Evolutionary conservation across 2,113 vertebrate genomes (phyloP), one percentile per base, ranked within the genome.

Genomic region (Mobula hypostoma): DNA sequence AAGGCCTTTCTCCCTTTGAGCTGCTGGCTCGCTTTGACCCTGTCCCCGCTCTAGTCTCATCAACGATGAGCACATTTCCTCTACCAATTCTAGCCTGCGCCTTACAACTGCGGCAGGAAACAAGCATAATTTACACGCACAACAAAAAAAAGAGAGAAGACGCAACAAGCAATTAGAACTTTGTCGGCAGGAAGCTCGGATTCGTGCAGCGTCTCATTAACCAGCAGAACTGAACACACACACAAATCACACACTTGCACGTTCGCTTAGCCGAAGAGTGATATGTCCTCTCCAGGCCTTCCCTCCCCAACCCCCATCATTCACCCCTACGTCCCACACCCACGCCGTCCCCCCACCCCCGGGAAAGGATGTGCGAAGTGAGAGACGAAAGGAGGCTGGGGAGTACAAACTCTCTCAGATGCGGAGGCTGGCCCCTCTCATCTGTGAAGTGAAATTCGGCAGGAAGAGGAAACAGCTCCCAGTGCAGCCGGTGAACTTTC

Each of bases 91-190:
- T 66, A 66, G n/a, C 85, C 85, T 66, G 61, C 19, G 85, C 85
- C 61, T 66, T 90, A 90, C 61, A 90, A 90, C 32, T n/a, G 56
- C 27, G 85, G 17, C 29, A 68, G 85, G 85, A 90, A 90, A 19
- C 61, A 90, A 19, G 29, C 61, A 36, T 36, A 88, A 90, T 90
- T 90, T 90, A 12, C 15, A 68, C 36, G 36, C 36, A 36, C 36
- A 36, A n/a, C n/a, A 88, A 85, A 36, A 48, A 48, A 48, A 48
- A 48, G 3, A 2, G 3, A 48, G 48, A 90, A 90, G 61, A 90
- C 85, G 32, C 85, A 88, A 88, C 58, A 90, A 90, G 61, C 85
- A 90, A 61, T 90, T 90, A 90, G 32, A 63, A 66, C 61, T 61
- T 87, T 90, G 61, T 88, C 58, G n/a, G 27, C 85, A 90, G 85